Base-by-base conservation (phyloP, 2,797 vertebrate genomes). In the Gephyroberyx darwinii region DNA sequence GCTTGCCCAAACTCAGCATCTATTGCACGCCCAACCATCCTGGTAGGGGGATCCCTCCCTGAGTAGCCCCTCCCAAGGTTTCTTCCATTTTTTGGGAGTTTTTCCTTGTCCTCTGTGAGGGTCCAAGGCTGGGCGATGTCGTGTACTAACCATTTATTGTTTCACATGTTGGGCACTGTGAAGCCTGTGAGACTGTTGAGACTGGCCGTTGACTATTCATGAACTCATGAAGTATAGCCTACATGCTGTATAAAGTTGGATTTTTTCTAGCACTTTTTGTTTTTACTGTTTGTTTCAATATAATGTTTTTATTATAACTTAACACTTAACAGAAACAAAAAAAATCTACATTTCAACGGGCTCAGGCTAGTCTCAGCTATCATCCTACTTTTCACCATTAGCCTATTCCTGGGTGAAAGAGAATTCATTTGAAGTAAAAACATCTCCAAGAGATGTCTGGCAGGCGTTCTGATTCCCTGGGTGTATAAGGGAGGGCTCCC, bases 401-500 rank as follows among this genome's bases (percentile, higher is more conserved):
- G 65, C 35, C 55, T 69, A 20, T 79, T 80, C 84, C 63, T 70
- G 50, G 65, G 62, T 67, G 52, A 76, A 84, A 81, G 74, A 50
- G 68, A 83, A 83, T 77, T 60, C 43, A 81, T 74, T 74, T 77
- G 58, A 88, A 78, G 56, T 71, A 58, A 84, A 84, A 87, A 85
- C 77, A 84, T 85, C 77, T 74, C 52, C 13, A 50, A 64, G 62
- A 80, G 47, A 81, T 76, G 51, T 82, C 72, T 82, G 71, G 80
- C 74, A 85, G 85, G 68, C 71, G 63, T 70, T 81, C 59, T 80
- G 82, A 90, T 86, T 89, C 86, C 81, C 77, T 48, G 57, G 54
- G 75, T 83, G 78, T 63, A 75, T 55, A 60, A 75, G 43, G 52
- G 59, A 70, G 67, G 72, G 52, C 69, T 88, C 84, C 83, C 80